Percentiles rank a stretch among this genome's conserved stretches.
Evolutionary conservation across 1,140 invertebrate species (phyloP).

Genomic region (Hyphantria cunea): DNA sequence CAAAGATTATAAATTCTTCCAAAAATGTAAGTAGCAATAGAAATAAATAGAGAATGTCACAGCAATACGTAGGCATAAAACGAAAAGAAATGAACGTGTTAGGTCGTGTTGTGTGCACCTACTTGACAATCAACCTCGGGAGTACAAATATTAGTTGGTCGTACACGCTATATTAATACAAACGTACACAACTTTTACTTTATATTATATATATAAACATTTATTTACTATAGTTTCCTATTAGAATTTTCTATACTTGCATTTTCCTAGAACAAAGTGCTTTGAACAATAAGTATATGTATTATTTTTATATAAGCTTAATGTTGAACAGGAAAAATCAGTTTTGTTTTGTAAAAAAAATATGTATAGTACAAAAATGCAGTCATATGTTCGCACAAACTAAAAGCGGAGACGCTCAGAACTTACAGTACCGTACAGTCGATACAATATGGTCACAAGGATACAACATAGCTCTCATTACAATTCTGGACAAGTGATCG

Average conservation of each 20-base stretch:
- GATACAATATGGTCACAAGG: no score
- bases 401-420: constrained; percentile 19
- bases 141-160: constrained; percentile 50
- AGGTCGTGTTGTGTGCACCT: constrained; percentile 36
- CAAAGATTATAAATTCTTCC: constrained; percentile 32
- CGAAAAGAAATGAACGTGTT: constrained; percentile 20
- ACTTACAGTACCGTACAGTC: no score
- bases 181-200: constrained; percentile 52
- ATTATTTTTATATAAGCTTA: constrained; percentile 21
- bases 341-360: constrained; percentile 17
- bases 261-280: constrained; percentile 41
- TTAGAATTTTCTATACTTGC: constrained; percentile 44
- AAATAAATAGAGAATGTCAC: constrained; percentile 34
- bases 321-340: constrained; percentile 34
- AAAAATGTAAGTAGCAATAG: constrained; percentile 23
- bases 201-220: constrained; percentile 49
- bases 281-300: constrained; percentile 36
- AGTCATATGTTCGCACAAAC: constrained; percentile 21
- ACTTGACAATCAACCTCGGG: constrained; percentile 31
- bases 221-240: constrained; percentile 42
- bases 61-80: constrained; percentile 37
- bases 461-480: no score
- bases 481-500: no score
- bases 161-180: constrained; percentile 54
- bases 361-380: constrained; percentile 27